Evolutionary conservation across 2,113 vertebrate species (phyloP), one percentile per base, ranked within the genome.

Genomic region (Cyphomyrus discorhynchus): DNA sequence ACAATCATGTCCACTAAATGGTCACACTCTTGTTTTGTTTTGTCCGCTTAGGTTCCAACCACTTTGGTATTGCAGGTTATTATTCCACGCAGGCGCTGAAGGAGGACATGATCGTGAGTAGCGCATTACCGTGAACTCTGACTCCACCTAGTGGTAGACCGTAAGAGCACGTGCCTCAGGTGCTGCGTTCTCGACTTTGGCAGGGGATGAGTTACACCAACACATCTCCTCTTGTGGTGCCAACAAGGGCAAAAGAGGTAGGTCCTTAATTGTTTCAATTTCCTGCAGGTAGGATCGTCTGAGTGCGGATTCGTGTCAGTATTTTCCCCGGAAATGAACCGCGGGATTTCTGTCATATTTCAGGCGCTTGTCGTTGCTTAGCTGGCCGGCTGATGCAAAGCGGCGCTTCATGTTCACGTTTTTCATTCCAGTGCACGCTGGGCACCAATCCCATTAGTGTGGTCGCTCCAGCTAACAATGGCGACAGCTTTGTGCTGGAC

Each of bases 191-290:
- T 93, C 52, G 24, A 42, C 87, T 88, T 13, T 24, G 66, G 24
- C 92, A 96, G 96, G 96, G 96, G 3, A 95, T 96, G 95, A 94
- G 94, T 10, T 96, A 92, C 77, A 96, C 95, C 88, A 96, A 96
- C 91, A 95, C 95, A 0, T 96, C 96, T 83, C 96, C 96, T 9
- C 92, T 96, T 52, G 95, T 96, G 86, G 95, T 96, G 86, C 94
- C 96, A 50, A 96, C 95, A 5, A 93, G 95, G 49, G 95, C 91
- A 13, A 96, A 94, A 93, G 92, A 95, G 93, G 96, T 95, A 52
- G 89, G 90, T 46, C 53, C 31, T 27, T 24, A 24, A 56, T 19
- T 50, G 17, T 5, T 53, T 56, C 45, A 47, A 10, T 45, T 46
- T 84, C 31, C n/a, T 56, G 50, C n/a, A 87, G 50, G 5, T 87